Conservation (phyloP, 1,140 invertebrate species). For the Planococcus citri region DNA sequence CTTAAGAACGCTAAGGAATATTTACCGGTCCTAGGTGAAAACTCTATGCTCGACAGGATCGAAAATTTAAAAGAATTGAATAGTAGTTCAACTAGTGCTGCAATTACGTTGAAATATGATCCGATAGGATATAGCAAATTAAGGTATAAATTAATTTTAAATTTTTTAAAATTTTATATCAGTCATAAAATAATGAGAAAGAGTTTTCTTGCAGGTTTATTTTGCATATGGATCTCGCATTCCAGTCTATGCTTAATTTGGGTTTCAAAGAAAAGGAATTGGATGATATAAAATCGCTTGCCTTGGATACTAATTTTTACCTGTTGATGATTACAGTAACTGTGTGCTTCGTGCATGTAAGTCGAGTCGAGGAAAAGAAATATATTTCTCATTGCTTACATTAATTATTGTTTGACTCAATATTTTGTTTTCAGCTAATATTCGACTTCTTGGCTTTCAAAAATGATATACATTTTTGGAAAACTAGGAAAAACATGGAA, state of each 20-base stretch:
- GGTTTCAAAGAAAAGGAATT: conserved; percentile 89
- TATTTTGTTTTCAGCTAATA: conserved; percentile 54
- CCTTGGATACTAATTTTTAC: conserved; percentile 90
- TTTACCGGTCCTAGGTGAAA: conserved; percentile 68
- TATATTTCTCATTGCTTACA: background rate
- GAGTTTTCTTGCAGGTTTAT: conserved; percentile 45
- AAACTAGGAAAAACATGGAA: conserved; percentile 63
- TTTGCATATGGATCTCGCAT: conserved; percentile 64
- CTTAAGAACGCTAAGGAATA: conserved; percentile 36
- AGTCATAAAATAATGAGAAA: no score
- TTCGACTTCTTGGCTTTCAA: conserved; percentile 97
- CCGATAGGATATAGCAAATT: conserved; percentile 37
- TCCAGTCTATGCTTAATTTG: conserved; percentile 53
- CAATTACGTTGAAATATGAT: conserved; percentile 45
- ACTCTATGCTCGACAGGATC: conserved; percentile 64
- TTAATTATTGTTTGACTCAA: background rate
- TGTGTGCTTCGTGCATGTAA: conserved; percentile 86
- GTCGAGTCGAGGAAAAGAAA: conserved; percentile 36
- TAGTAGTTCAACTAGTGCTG: conserved; percentile 41
- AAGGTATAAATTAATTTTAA: background rate
- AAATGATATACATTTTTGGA: conserved; percentile 95
- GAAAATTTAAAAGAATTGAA: conserved; percentile 55
- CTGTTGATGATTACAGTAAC: conserved; percentile 83
- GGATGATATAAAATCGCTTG: conserved; percentile 93
- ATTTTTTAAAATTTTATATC: no score